These are phyloP conservation scores for Centroberyx gerrardi DNA, from an alignment of 2,797 vertebrate species.

Conservation along the genomic window DNA sequence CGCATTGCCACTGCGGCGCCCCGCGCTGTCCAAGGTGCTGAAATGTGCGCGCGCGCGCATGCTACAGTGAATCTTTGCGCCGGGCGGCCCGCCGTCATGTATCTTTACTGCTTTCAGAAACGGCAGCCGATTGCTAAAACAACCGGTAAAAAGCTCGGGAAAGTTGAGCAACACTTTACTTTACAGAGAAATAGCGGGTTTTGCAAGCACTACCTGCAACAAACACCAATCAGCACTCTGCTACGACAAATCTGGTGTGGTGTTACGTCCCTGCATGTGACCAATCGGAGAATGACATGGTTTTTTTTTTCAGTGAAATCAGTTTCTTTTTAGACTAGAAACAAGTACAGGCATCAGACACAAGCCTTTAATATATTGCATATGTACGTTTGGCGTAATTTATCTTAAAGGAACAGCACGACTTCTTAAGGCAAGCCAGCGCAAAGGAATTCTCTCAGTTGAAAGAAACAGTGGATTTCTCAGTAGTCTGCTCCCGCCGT, in stretches of 20 bases:
- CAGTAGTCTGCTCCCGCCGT: neutral
- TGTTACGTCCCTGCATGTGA: conserved; percentile 56
- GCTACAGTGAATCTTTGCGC: conserved; percentile 15
- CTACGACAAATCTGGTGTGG: conserved; percentile 46
- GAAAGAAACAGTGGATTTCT: neutral
- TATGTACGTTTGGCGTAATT: conserved; percentile 6
- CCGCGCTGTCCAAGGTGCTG: conserved; percentile 80
- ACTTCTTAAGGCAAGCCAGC: neutral
- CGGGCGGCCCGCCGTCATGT: neutral
- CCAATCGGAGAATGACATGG: conserved; percentile 63
- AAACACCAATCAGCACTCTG: conserved; percentile 29
- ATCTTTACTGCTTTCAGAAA: conserved; percentile 1
- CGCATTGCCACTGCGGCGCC: conserved; percentile 69
- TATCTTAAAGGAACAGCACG: neutral
- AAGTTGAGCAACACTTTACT: conserved; percentile 36
- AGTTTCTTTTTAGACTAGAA: neutral
- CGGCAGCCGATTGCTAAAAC: neutral
- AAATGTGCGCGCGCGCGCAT: conserved; percentile 52
- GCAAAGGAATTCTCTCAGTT: neutral
- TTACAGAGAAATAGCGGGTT: conserved; percentile 7
- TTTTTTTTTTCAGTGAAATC: neutral
- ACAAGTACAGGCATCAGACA: neutral
- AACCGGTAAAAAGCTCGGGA: neutral
- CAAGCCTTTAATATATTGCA: neutral
- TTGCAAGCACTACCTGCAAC: conserved; percentile 45